Base-by-base conservation (phyloP, 2,113 vertebrate species). In the Pyxicephalus adspersus region DNA sequence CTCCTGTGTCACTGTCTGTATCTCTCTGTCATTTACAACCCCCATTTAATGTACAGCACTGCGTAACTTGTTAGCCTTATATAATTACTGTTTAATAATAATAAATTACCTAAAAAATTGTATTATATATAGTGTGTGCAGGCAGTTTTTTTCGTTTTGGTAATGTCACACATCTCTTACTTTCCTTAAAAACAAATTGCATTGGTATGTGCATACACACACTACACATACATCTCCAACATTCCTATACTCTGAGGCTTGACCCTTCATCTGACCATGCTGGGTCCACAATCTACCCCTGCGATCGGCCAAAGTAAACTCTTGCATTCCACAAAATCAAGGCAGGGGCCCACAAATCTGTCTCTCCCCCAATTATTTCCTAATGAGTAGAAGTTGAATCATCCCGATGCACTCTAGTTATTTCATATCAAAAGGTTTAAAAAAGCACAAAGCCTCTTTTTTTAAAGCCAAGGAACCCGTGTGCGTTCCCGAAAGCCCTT, bases 351-450 rank as follows among this genome's bases (percentile, higher is more conserved):
- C 60, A 31, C 34, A 65, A 13, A 45, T 45, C 38, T 79, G 63
- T 73, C 77, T 50, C 50, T 57, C 58, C 68, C 68, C 68, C 50
- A 81, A 81, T 81, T 81, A 81, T 81, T 55, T 81, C 28, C 68
- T 81, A 81, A 81, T 74, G 50, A 74, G 78, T 73, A 25, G 60
- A 63, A 20, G 50, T 57, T 17, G 68, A 80, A 64, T 58, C 70
- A 82, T 38, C 38, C 38, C 22, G 70, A 74, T 73, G 38, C 68
- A 64, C 68, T 71, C 66, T 23, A 74, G 70, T 63, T 64, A 82
- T 60, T 75, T 38, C 31, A 74, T 73, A 65, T 65, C 51, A 74
- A 74, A 74, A 55, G 79, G 11, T n/a, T 74, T n/a, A 45, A 25
- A n/a, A 63, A 64, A 38, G 50, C 51, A 60, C 61, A 55, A 77